Conservation (phyloP, 2,888 invertebrate species). For the Tetrapedia diversipes region DNA sequence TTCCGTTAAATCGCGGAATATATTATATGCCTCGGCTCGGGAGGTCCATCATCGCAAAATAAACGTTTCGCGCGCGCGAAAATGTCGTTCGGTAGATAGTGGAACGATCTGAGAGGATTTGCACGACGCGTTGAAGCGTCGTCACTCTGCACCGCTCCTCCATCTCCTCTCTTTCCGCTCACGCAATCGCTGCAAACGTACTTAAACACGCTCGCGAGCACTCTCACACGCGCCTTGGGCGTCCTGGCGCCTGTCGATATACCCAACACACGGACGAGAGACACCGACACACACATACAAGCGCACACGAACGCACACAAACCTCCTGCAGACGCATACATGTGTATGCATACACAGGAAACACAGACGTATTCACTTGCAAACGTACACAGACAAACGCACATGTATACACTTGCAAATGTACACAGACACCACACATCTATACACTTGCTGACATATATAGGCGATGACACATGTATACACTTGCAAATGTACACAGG, state of each 20-base stretch:
- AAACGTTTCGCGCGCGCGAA: conserved; percentile 55
- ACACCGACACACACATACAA: conserved; percentile 59
- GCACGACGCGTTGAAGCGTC: conserved; percentile 74
- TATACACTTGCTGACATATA: no score
- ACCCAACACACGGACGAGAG: conserved; percentile 32
- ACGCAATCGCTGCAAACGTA: conserved; percentile 73
- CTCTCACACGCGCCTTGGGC: conserved; percentile 13
- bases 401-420: no score
- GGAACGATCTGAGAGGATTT: conserved; percentile 75
- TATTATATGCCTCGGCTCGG: conserved; percentile 39
- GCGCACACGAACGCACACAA: no score
- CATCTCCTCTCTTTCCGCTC: conserved; percentile 67
- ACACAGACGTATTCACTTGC: no score
- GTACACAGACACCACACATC: no score
- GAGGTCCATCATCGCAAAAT: conserved; percentile 57
- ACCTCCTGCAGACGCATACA: no score
- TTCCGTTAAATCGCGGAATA: conserved; percentile 46
- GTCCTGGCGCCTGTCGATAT: conserved; percentile 48
- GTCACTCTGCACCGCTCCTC: conserved; percentile 70
- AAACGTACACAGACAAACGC: no score
- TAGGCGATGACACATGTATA: no score
- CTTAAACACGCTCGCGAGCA: conserved; percentile 55
- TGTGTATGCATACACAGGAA: no score
- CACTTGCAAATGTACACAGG: no score
- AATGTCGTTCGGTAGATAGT: conserved; percentile 63